A percentile compares a stretch with the other conserved stretches of the same genome.
phyloP scores from a whole-genome alignment of 2,113 vertebrate genomes.

The Mesitornis unicolor region DNA sequence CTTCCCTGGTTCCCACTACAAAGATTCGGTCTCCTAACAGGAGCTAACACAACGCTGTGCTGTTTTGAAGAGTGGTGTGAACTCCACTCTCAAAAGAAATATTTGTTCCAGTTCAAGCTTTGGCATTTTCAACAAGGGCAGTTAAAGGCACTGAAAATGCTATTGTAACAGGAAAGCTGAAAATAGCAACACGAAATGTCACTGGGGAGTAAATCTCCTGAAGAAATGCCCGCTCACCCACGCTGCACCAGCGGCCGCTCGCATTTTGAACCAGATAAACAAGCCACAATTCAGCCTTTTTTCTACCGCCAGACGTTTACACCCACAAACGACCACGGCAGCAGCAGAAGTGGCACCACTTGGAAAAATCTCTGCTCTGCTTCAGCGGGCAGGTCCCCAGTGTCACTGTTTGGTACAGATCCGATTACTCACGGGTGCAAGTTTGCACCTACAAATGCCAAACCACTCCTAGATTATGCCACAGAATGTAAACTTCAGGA shows the following conservation, averaged over 20 bases:
- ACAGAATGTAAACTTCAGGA: neutral
- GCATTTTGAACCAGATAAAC: neutral
- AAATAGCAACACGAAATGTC: neutral
- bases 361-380: neutral
- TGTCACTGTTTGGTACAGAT: neutral
- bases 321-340: neutral
- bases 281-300: neutral
- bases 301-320: neutral
- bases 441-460: neutral
- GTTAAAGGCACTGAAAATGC: neutral
- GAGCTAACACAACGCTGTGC: neutral
- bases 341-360: neutral
- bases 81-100: neutral
- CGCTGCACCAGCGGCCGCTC: neutral
- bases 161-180: conserved; percentile 6
- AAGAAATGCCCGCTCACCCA: neutral
- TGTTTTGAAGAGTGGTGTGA: neutral
- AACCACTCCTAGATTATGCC: neutral
- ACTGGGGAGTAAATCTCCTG: neutral
- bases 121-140: neutral
- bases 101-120: neutral
- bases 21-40: neutral
- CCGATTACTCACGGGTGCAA: rapidly evolving
- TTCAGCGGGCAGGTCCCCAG: neutral
- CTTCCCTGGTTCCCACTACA: neutral